Conservation (phyloP, 2,113 vertebrate genomes). For the Daboia siamensis region DNA sequence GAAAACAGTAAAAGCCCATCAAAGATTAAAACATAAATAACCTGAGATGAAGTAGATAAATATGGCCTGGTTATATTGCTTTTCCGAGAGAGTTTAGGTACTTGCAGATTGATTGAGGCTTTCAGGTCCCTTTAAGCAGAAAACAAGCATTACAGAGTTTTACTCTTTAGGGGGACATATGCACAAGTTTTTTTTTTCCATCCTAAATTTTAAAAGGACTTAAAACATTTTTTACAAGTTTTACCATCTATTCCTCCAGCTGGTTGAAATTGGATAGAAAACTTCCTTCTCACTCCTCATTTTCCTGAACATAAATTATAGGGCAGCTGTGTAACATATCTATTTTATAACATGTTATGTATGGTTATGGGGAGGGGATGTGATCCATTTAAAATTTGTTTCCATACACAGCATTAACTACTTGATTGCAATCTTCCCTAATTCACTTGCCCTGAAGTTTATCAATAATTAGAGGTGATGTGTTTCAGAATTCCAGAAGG, state of each 20-base stretch:
- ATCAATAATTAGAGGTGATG: not conserved
- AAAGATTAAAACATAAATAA: not conserved
- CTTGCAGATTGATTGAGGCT: not conserved
- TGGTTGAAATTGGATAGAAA: not conserved
- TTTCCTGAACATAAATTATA: not conserved
- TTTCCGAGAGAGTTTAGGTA: not conserved
- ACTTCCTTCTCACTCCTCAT: not conserved
- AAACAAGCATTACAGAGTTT: not conserved
- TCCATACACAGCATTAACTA: not conserved
- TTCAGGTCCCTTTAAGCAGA: not conserved
- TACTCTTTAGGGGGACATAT: not conserved
- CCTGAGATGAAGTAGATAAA: not conserved
- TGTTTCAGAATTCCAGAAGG: not conserved
- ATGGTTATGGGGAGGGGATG: not conserved
- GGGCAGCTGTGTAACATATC: not conserved
- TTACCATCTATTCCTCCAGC: not conserved
- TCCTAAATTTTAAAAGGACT: not conserved
- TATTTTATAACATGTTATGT: not conserved
- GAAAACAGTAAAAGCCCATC: not conserved
- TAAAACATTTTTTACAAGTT: not conserved
- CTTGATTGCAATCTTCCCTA: not conserved
- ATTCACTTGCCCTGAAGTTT: not conserved
- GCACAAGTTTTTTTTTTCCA: not conserved
- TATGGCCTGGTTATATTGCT: not conserved
- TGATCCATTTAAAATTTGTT: not conserved